Base-by-base conservation (phyloP, 2,797 vertebrate genomes). In the Channa striata region DNA sequence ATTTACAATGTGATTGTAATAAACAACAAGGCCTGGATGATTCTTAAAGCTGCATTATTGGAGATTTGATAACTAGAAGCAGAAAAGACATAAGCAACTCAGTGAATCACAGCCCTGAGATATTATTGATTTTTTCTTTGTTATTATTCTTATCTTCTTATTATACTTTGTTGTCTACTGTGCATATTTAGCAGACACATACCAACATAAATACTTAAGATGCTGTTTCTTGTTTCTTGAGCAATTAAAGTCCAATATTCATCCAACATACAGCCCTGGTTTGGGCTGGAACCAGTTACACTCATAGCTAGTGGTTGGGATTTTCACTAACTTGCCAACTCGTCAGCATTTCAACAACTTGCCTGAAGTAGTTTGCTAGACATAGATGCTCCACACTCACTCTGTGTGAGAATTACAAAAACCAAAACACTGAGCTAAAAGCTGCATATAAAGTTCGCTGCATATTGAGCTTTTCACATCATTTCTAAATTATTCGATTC, bases 1-100 rank as follows among this genome's bases (percentile, higher is more conserved):
- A 30, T 30, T 30, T 30, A 30, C 25, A 30, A 30, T 30, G 25
- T 30, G 25, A 44, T 17, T 30, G 19, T 30, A 21, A 33, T 37
- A 23, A 16, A 20, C 30, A 12, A 25, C 14, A 52, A 30, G 49
- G n/a, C 30, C 12, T 9, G 2, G 25, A 12, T 36, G 0, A 25
- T 30, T 40, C 12, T 33, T 34, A 47, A 52, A 65, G 54, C 68
- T 67, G 68, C 36, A 36, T 36, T 36, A 36, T 8, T 36, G 1
- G 2, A 9, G 36, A 36, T 36, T 30, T 2, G 36, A 36, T n/a
- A n/a, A 11, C 8, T 36, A 11, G 36, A 36, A 36, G 36, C 11
- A 11, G 6, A 4, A 30, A 30, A 30, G 25, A 30, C 25, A 30
- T 30, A 30, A 30, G 25, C 25, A 30, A 30, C 25, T 30, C 25